Base-by-base conservation (phyloP, 2,797 vertebrate species). In the Artibeus lituratus region DNA sequence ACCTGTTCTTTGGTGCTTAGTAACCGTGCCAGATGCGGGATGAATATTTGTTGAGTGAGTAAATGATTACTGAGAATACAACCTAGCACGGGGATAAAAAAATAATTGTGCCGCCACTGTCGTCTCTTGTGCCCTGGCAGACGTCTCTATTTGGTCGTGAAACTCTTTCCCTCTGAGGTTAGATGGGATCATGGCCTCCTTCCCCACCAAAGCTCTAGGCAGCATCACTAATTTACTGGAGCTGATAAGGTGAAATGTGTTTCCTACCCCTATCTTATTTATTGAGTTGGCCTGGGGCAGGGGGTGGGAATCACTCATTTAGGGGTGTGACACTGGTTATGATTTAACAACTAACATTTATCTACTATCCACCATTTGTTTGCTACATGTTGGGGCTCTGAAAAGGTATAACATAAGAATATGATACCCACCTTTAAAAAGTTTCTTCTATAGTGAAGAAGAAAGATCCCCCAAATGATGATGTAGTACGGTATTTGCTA, bases 31-130 rank as follows among this genome's bases (percentile, higher is more conserved):
- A 85, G 74, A n/a, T 69, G 53, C 44, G 18, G 55, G 74, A 78
- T 65, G 83, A 91, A 84, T 96, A 81, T 96, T 89, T 96, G 89
- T 55, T 78, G 95, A 96, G 47, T 73, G 65, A 95, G 74, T 69
- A 76, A 91, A 91, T 95, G 88, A 91, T 95, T 82, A 53, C 42
- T 51, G 44, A 80, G 74, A 89, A 32, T 16, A 89, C n/a, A 73
- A 26, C n/a, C 55, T 35, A 83, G 44, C 81, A 55, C 35, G 77
- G 35, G 91, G 29, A 51, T 72, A 74, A 87, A 55, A 55, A 94
- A 69, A 89, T 29, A 26, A 92, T 89, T 89, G 57, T 39, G 16
- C 49, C 77, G 35, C 21, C 24, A 12, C 37, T 47, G 14, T 73
- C 32, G 29, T 35, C 39, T 92, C 49, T 96, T 37, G 39, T 11